Conservation (phyloP, 2,888 invertebrate genomes). For the Melinaea marsaeus region DNA sequence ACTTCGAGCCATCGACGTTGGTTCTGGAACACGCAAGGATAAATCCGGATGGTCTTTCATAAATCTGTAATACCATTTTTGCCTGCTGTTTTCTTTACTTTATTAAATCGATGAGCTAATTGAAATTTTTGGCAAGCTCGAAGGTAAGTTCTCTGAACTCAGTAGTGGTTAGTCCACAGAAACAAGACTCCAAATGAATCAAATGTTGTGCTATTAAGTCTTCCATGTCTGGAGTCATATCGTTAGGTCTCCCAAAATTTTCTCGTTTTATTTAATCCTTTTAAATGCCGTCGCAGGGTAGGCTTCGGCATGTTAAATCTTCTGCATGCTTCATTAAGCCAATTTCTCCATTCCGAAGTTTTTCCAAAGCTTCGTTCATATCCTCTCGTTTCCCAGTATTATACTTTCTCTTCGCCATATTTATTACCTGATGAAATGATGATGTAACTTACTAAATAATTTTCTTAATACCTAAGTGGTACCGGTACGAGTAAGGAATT, state of each 20-base stretch:
- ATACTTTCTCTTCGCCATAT: not conserved
- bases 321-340: not conserved
- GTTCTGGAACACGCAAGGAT: conserved; percentile 21
- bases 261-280: not conserved
- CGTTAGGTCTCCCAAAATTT: not conserved
- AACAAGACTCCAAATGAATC: not conserved
- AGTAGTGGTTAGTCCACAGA: not conserved
- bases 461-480: no score
- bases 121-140: not conserved
- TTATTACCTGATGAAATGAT: conserved; percentile 1
- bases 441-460: no score
- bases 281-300: not conserved
- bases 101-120: not conserved
- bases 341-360: not conserved
- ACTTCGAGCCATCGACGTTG: conserved; percentile 18
- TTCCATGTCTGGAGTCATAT: not conserved
- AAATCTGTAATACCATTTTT: not conserved
- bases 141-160: no score
- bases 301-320: not conserved
- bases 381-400: not conserved
- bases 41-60: not conserved
- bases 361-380: not conserved
- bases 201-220: not conserved
- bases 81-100: not conserved
- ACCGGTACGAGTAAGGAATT: no score